These are phyloP conservation scores for Exocentrus adspersus DNA, from an alignment of 2,888 invertebrate species.

Conservation along the genomic window DNA sequence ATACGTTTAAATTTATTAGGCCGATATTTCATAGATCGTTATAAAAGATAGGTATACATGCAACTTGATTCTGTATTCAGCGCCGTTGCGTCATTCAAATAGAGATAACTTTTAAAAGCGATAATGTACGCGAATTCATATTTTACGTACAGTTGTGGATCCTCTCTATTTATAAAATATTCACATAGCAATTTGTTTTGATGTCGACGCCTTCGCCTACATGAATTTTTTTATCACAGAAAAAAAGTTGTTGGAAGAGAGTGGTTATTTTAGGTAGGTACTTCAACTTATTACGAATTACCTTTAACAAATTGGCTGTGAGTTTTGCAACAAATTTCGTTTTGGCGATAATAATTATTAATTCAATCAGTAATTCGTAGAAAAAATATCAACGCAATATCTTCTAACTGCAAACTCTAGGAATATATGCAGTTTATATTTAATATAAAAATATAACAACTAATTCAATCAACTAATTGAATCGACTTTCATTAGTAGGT, in stretches of 20 bases:
- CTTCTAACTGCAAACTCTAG: too few relatives aligned
- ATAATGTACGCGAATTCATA: not conserved
- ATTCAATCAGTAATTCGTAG: too few relatives aligned
- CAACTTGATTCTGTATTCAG: slow-evolving; percentile 2
- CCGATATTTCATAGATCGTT: slow-evolving; percentile 10
- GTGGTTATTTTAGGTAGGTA: not conserved
- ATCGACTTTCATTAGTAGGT: too few relatives aligned
- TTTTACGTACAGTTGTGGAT: not conserved
- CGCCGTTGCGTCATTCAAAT: not conserved
- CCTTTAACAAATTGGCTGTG: not conserved
- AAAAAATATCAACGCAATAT: too few relatives aligned
- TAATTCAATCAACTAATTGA: too few relatives aligned
- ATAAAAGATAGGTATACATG: slow-evolving; percentile 6
- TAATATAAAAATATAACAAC: too few relatives aligned
- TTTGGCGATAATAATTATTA: too few relatives aligned
- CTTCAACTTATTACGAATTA: not conserved
- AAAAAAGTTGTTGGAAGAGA: not conserved
- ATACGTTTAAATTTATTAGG: slow-evolving; percentile 42
- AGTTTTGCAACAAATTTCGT: too few relatives aligned
- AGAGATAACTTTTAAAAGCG: not conserved
- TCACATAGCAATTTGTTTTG: not conserved
- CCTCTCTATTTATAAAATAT: slow-evolving; percentile 2
- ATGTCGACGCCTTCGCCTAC: not conserved
- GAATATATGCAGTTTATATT: too few relatives aligned
- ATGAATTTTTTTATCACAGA: too few relatives aligned